phyloP scores from a whole-genome alignment of 2,888 invertebrate species.

The Patella ulyssiponensis region DNA sequence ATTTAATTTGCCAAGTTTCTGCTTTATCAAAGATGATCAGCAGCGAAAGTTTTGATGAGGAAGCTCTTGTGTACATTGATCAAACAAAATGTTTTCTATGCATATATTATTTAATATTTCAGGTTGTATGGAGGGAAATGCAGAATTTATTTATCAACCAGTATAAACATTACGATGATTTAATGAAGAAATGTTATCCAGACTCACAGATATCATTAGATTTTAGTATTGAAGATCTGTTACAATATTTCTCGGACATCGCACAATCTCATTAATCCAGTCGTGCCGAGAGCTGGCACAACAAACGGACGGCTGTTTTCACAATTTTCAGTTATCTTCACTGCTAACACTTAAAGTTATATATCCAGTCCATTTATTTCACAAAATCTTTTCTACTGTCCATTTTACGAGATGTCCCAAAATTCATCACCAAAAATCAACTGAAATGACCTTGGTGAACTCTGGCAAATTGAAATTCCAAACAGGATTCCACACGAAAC shows the following conservation, averaged over 20 bases:
- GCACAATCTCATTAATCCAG: constrained; percentile 75
- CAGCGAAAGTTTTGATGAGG: too few species aligned
- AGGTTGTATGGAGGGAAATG: constrained; percentile 99
- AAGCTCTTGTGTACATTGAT: too few species aligned
- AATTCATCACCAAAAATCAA: too few species aligned
- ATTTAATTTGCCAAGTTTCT: neutral
- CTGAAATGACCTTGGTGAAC: too few species aligned
- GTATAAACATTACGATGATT: constrained; percentile 91
- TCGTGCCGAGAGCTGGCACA: neutral
- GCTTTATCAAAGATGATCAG: neutral
- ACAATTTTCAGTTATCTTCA: too few species aligned
- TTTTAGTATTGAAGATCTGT: constrained; percentile 94
- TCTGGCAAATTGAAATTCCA: too few species aligned
- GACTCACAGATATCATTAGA: constrained; percentile 94
- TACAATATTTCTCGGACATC: constrained; percentile 97
- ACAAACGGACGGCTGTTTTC: too few species aligned
- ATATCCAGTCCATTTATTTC: constrained; percentile 4
- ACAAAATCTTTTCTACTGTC: neutral
- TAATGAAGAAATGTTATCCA: constrained; percentile 95
- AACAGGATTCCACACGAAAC: too few species aligned
- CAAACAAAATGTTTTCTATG: too few species aligned
- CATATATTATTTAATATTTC: constrained; percentile 49
- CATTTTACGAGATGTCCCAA: too few species aligned
- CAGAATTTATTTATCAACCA: constrained; percentile 99
- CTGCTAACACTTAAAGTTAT: too few species aligned